These are phyloP conservation scores for Steinernema carpocapsae DNA, from an alignment of 2,888 invertebrate species.

Conservation along the genomic window DNA sequence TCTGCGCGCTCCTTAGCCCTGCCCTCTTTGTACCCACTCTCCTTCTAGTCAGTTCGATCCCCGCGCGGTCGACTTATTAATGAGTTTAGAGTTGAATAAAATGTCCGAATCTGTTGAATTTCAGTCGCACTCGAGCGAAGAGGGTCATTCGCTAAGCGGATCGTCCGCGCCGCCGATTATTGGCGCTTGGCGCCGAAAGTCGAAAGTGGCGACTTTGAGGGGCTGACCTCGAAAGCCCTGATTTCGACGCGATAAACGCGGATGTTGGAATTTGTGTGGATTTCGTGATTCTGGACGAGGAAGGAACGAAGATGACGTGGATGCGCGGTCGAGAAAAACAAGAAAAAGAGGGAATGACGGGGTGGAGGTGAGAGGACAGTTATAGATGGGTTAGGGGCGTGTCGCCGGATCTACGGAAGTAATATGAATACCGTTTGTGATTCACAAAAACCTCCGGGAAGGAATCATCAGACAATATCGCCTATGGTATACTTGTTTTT, in stretches of 20 bases:
- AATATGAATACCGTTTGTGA: too few species aligned
- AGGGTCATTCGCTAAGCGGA: constrained; percentile 23
- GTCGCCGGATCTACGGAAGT: too few species aligned
- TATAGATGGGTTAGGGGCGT: too few species aligned
- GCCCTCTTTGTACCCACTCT: too few species aligned
- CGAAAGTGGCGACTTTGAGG: not conserved
- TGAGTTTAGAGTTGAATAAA: constrained; percentile 13
- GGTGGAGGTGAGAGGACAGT: too few species aligned
- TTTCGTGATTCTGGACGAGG: too few species aligned
- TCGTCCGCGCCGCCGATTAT: not conserved
- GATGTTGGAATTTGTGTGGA: not conserved
- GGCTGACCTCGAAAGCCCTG: not conserved
- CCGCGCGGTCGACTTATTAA: constrained; percentile 10
- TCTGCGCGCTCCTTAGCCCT: not conserved
- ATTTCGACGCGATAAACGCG: not conserved
- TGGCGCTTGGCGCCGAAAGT: not conserved
- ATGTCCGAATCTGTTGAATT: not conserved
- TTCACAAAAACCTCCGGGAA: too few species aligned
- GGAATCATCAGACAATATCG: too few species aligned
- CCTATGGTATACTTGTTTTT: too few species aligned
- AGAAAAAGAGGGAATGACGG: too few species aligned
- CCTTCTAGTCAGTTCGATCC: constrained; percentile 6
- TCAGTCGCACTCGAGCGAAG: constrained; percentile 22
- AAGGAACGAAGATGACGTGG: too few species aligned
- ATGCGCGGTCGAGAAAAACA: too few species aligned